phyloP scores from a whole-genome alignment of 1,140 invertebrate genomes.

The Caenorhabditis tropicalis region DNA sequence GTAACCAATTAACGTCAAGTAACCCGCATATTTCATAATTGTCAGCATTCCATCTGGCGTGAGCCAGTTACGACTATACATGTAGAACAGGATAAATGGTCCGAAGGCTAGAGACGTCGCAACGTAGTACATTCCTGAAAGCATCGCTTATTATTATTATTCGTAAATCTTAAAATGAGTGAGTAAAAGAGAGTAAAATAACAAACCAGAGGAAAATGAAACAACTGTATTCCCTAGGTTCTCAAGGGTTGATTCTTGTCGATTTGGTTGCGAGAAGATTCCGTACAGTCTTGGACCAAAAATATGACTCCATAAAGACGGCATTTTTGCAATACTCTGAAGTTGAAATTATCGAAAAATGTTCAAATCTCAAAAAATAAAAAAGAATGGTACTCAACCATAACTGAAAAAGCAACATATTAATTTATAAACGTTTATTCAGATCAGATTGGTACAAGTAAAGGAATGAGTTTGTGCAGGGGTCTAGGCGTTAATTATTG shows the following conservation, averaged over 20 bases:
- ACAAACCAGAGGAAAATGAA: not conserved
- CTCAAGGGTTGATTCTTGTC: not conserved
- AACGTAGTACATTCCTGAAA: constrained; percentile 43
- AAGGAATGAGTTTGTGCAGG: no score
- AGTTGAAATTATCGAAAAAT: not conserved
- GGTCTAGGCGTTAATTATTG: no score
- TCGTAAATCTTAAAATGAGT: no score
- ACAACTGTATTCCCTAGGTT: constrained; percentile 7
- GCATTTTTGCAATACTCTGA: not conserved
- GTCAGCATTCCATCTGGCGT: not conserved
- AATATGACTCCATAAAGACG: not conserved
- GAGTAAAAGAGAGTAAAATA: not conserved
- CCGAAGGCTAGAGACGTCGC: constrained; percentile 46
- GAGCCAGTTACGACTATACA: constrained; percentile 40
- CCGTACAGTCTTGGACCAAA: not conserved
- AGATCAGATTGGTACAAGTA: no score
- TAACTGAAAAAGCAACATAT: no score
- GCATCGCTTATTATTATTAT: no score
- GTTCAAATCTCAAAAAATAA: no score
- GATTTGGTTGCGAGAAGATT: not conserved
- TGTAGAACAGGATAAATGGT: not conserved
- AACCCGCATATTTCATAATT: constrained; percentile 30
- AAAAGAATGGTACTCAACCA: no score
- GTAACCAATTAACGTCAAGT: constrained; percentile 20
- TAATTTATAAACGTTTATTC: no score